Conservation (phyloP, 1,140 invertebrate genomes). For the Solenopsis invicta region DNA sequence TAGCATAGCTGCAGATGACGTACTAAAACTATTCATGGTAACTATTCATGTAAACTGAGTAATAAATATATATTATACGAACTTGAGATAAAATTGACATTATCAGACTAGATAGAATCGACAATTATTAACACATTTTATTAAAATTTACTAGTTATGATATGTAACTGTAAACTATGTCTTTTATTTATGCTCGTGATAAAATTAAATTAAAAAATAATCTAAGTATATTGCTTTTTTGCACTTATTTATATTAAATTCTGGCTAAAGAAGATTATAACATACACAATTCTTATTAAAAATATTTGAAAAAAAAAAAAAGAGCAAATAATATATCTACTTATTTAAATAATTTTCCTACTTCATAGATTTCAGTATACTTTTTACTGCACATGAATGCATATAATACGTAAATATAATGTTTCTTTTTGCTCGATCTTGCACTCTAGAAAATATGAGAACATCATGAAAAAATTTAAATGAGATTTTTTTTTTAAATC, state of each 20-base stretch:
- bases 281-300: background rate
- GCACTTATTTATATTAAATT: background rate
- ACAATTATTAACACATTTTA: background rate
- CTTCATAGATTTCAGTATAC: background rate
- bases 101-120: background rate
- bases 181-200: background rate
- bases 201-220: conserved; percentile 1
- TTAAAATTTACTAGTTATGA: background rate
- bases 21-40: too few species aligned
- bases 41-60: too few species aligned
- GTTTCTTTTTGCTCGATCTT: background rate
- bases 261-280: background rate
- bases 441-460: background rate
- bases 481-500: background rate
- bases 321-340: background rate
- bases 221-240: background rate
- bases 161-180: conserved; percentile 2
- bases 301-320: background rate
- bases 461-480: background rate
- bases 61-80: conserved; percentile 1
- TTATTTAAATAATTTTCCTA: background rate
- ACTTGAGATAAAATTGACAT: background rate
- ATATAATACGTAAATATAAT: background rate
- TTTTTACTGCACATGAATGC: background rate
- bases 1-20: background rate